These are phyloP conservation scores for Borostomias antarcticus DNA, from an alignment of 2,797 vertebrate species.

Conservation along the genomic window DNA sequence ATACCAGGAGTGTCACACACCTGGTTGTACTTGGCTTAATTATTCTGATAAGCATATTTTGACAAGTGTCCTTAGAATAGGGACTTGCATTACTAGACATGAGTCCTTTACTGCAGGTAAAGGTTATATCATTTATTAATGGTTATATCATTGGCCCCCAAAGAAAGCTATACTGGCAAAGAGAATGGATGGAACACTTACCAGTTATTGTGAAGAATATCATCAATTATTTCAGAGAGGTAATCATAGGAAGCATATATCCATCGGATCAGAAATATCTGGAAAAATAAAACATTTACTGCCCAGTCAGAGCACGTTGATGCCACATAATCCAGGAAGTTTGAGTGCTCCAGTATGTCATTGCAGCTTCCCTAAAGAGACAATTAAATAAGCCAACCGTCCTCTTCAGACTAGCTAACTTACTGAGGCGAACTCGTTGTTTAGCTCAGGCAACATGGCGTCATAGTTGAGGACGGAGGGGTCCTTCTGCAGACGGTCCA, in stretches of 20 bases:
- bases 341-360: neutral
- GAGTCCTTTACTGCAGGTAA: too few species aligned
- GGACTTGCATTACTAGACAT: neutral
- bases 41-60: neutral
- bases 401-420: slow-evolving; percentile 41
- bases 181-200: slow-evolving; percentile 48
- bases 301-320: neutral
- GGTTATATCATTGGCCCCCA: neutral
- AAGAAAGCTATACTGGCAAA: neutral
- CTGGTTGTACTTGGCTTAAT: neutral
- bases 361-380: neutral
- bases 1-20: neutral
- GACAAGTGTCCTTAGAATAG: neutral
- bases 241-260: slow-evolving; percentile 83
- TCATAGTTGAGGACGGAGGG: slow-evolving; percentile 85
- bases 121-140: too few species aligned
- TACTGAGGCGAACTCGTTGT: slow-evolving; percentile 92
- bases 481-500: slow-evolving; percentile 87
- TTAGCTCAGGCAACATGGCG: slow-evolving; percentile 85
- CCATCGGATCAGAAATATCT: slow-evolving; percentile 95
- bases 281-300: neutral
- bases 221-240: slow-evolving; percentile 85
- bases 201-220: slow-evolving; percentile 94
- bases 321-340: too few species aligned
- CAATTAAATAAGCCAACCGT: neutral